Conservation (phyloP, 2,797 vertebrate genomes). For the Glossophaga mutica region DNA sequence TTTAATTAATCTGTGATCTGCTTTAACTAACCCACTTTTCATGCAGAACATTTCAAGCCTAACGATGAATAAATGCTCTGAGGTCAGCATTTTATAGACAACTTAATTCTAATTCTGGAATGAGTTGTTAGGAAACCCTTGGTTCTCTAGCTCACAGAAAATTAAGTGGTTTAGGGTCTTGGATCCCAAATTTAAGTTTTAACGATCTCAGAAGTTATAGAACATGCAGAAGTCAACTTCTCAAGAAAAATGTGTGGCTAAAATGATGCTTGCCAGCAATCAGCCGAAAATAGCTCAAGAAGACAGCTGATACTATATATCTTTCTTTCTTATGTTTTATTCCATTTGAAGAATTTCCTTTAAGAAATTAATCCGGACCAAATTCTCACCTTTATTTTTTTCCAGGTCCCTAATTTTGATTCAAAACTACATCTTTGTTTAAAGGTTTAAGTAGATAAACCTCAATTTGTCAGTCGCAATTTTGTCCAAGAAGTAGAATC, state of each 20-base stretch:
- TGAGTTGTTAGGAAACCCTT: not conserved
- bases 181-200: not conserved
- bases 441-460: constrained; percentile 86
- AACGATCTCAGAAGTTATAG: not conserved
- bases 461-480: constrained; percentile 86
- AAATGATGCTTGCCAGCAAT: not conserved
- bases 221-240: not conserved
- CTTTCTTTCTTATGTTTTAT: constrained; percentile 26
- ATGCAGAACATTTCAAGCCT: not conserved
- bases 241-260: not conserved
- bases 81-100: not conserved
- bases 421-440: constrained; percentile 85
- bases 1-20: not conserved
- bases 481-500: constrained; percentile 84
- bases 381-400: constrained; percentile 80
- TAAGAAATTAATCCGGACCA: constrained; percentile 78
- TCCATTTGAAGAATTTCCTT: constrained; percentile 77
- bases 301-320: not conserved
- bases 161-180: not conserved
- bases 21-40: not conserved
- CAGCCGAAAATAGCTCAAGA: not conserved
- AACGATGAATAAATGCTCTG: not conserved
- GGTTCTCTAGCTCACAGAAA: not conserved
- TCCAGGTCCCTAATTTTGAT: constrained; percentile 82
- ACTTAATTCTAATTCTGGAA: not conserved